Percentiles rank a stretch among this genome's conserved stretches.
phyloP scores from a whole-genome alignment of 2,797 vertebrate species.

The Centropyge bicolor region DNA sequence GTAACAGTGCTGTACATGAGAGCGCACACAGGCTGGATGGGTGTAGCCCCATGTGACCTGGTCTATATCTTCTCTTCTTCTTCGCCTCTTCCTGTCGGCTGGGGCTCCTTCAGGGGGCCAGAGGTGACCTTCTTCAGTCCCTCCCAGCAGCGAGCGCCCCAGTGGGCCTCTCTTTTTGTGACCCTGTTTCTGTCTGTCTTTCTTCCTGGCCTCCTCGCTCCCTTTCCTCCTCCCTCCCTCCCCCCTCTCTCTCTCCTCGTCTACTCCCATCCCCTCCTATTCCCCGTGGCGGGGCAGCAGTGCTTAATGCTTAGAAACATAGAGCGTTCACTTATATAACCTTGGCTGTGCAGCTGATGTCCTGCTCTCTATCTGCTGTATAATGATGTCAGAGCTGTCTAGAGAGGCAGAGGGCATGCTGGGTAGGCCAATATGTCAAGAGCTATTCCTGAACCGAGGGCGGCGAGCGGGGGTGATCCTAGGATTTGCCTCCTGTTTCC shows the following conservation, averaged over 20 bases:
- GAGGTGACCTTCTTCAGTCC: conserved; percentile 78
- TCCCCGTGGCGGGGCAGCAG: conserved; percentile 60
- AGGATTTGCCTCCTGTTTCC: conserved; percentile 27
- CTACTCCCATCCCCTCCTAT: conserved; percentile 31
- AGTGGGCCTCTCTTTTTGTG: conserved; percentile 74
- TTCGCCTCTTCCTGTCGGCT: conserved; percentile 36
- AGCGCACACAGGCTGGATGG: conserved; percentile 36
- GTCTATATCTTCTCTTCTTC: conserved; percentile 31
- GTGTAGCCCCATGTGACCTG: conserved; percentile 69
- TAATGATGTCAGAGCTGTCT: conserved; percentile 81
- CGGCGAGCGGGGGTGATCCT: conserved; percentile 27
- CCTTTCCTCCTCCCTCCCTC: conserved; percentile 23
- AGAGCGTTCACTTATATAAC: conserved; percentile 82
- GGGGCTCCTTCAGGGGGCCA: conserved; percentile 74
- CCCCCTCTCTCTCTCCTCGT: background rate
- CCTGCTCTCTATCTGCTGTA: conserved; percentile 73
- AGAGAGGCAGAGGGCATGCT: conserved; percentile 77
- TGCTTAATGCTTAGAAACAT: conserved; percentile 68
- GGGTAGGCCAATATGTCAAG: conserved; percentile 75
- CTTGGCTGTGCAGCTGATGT: conserved; percentile 73
- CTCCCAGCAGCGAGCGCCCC: conserved; percentile 68
- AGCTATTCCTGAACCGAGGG: conserved; percentile 63
- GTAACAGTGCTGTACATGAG: conserved; percentile 40
- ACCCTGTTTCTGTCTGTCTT: conserved; percentile 63
- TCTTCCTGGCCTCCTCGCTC: conserved; percentile 53